These are phyloP conservation scores for Dendrocopos noguchii DNA, from an alignment of 2,113 vertebrate species.

Conservation along the genomic window DNA sequence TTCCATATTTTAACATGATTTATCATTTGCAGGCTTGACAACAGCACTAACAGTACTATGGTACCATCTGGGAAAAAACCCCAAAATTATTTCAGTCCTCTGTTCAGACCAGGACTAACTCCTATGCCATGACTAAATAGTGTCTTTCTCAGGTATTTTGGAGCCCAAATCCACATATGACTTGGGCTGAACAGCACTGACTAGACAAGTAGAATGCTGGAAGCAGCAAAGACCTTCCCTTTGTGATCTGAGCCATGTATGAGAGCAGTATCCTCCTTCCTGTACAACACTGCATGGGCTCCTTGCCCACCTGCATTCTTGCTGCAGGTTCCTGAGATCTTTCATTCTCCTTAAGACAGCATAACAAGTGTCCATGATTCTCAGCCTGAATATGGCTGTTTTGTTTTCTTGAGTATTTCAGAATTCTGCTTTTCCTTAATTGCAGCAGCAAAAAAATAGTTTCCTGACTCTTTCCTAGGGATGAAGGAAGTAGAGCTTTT, in stretches of 20 bases:
- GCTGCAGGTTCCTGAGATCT: neutral
- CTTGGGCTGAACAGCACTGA: neutral
- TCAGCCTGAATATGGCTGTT: neutral
- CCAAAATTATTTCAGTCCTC: neutral
- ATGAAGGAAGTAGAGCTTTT: neutral
- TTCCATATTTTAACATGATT: neutral
- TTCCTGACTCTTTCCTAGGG: neutral
- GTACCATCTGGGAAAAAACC: neutral
- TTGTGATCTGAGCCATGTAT: neutral
- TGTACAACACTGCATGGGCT: neutral
- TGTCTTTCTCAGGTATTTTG: neutral
- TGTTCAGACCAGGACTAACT: neutral
- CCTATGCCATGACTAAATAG: neutral
- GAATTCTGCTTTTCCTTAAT: neutral
- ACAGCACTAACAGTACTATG: neutral
- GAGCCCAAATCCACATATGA: neutral
- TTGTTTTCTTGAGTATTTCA: neutral
- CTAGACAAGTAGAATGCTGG: accelerated
- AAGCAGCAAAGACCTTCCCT: neutral
- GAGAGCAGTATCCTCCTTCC: neutral
- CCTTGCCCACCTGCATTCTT: accelerated
- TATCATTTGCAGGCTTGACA: neutral
- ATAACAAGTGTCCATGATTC: neutral
- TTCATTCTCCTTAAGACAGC: neutral
- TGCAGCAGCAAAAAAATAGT: neutral